Base-by-base conservation (phyloP, 64 coral and sea anemone genomes). In the Orbicella faveolata region DNA sequence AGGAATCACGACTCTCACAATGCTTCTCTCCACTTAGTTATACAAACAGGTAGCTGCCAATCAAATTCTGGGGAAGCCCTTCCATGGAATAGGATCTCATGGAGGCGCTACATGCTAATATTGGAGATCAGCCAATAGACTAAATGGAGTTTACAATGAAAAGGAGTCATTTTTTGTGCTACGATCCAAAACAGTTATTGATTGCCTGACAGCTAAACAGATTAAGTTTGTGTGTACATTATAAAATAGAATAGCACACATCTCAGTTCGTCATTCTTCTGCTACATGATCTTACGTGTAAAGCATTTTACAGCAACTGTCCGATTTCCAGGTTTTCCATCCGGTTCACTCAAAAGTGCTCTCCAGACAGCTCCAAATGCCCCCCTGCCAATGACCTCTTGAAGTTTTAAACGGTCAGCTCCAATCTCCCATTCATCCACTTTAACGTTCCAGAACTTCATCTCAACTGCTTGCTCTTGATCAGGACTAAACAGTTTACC, bases 281-380 rank as follows among this genome's bases (percentile, higher is more conserved):
- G 4, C 17, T 63, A 19, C 11, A 67, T 67, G 64, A 21, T 67
- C 15, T 67, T 67, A 67, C 64, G 64, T 67, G 64, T 67, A 21
- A 67, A 67, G 64, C 64, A 67, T 67, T 67, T 67, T 21, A 17
- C 0, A 67, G 64, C 64, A 67, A 67, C 64, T 57, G 54, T 57
- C 54, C 54, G 54, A 57, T 57, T 57, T 57, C 54, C 54, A 75
- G 34, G 73, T 26, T 15, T 1, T 75, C 14, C 73, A 75, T 75
- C 13, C 34, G 34, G 26, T 35, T 33, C n/a, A 35, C 73, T 26
- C 30, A 75, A 75, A 75, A 33, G 9, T 35, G 73, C 73, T 75
- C 26, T 33, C 73, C 73, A 75, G 14, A 75, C 73, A 36, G 73
- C 15, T 75, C 73, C 73, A 75, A 75, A 75, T 75, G 73, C 73